Evolutionary conservation across 2,797 vertebrate species (phyloP).

Genomic region (Podarcis lilfordi): DNA sequence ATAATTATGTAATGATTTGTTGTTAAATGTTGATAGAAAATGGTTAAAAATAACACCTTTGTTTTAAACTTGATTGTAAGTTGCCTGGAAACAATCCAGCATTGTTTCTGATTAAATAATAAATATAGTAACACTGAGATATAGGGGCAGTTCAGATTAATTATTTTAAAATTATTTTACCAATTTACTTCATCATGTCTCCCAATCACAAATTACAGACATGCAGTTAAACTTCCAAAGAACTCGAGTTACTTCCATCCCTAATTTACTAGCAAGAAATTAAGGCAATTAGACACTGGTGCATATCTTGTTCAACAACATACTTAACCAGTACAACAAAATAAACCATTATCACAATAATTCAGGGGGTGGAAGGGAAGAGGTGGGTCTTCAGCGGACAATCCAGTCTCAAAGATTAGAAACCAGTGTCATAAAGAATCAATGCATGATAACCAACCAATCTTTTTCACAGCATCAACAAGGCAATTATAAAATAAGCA

Average conservation of each 20-base stretch:
- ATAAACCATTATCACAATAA: neutral
- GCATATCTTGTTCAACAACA: neutral
- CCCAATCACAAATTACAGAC: neutral
- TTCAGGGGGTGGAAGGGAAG: neutral
- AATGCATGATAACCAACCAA: neutral
- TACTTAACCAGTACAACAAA: neutral
- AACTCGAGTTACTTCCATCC: neutral
- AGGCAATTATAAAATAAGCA: neutral
- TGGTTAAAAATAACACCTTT: too few species aligned
- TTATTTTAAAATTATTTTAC: neutral
- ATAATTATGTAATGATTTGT: too few species aligned
- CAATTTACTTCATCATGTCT: neutral
- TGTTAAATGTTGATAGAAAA: too few species aligned
- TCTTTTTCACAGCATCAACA: neutral
- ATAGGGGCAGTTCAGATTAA: neutral
- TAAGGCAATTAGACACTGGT: neutral
- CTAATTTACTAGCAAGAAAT: neutral
- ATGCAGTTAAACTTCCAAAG: neutral
- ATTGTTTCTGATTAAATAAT: too few species aligned
- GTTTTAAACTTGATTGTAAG: too few species aligned
- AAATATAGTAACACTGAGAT: neutral
- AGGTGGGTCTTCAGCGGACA: neutral
- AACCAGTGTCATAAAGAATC: neutral
- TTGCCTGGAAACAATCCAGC: too few species aligned
- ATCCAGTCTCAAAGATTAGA: neutral